These are phyloP conservation scores for Graptemys geographica DNA, from an alignment of 2,797 vertebrate genomes.

Conservation along the genomic window DNA sequence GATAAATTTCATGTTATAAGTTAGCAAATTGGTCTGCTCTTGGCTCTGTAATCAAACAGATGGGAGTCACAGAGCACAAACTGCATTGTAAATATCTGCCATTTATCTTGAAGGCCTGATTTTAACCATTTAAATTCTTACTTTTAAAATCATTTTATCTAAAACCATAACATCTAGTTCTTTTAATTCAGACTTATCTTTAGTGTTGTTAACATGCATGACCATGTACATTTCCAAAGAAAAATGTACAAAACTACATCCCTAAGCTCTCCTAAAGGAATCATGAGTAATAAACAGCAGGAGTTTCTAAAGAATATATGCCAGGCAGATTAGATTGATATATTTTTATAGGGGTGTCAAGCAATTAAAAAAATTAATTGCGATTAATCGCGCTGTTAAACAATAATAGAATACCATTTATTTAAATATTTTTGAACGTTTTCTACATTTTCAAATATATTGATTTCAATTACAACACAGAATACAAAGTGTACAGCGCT, in stretches of 20 bases:
- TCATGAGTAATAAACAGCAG: not conserved
- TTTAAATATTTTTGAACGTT: no score
- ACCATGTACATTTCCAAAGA: not conserved
- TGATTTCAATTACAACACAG: no score
- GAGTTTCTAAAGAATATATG: not conserved
- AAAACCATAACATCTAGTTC: not conserved
- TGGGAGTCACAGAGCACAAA: slow-evolving; percentile 62
- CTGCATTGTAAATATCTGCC: slow-evolving; percentile 70
- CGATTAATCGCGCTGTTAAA: no score
- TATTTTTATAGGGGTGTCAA: not conserved
- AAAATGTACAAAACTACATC: not conserved
- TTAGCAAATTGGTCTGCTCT: slow-evolving; percentile 59
- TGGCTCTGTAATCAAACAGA: slow-evolving; percentile 44
- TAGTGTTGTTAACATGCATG: not conserved
- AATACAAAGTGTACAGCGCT: no score
- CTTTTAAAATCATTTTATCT: not conserved
- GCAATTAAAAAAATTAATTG: no score
- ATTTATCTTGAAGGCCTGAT: slow-evolving; percentile 31
- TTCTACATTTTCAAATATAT: no score
- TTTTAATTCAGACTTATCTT: not conserved
- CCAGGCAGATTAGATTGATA: not conserved
- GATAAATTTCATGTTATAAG: slow-evolving; percentile 55
- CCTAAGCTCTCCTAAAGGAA: not conserved
- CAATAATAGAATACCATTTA: no score
- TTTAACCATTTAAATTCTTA: slow-evolving; percentile 50